phyloP scores from a whole-genome alignment of 1,140 invertebrate species.

The Leptopilina boulardi region DNA sequence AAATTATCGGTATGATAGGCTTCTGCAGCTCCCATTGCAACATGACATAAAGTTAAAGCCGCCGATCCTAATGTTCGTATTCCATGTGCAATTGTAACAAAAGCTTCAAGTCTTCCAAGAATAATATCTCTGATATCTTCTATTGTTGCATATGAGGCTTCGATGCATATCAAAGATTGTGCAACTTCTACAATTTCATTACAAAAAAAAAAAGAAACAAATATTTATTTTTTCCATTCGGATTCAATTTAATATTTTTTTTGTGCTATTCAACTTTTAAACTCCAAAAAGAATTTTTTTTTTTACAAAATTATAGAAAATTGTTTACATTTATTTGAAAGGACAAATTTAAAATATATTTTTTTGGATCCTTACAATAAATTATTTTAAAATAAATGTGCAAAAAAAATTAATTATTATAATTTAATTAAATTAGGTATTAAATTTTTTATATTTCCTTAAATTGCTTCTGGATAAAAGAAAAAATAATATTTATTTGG shows the following conservation, averaged over 20 bases:
- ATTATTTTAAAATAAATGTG: neutral
- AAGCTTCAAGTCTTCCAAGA: constrained; percentile 67
- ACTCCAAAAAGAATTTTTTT: too few species aligned
- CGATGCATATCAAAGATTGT: constrained; percentile 66
- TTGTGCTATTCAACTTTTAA: too few species aligned
- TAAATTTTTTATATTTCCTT: too few species aligned
- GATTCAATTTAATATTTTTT: too few species aligned
- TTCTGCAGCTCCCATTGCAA: constrained; percentile 84
- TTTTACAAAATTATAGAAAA: too few species aligned
- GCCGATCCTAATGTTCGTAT: constrained; percentile 86
- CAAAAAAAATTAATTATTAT: neutral
- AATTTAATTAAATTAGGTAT: too few species aligned
- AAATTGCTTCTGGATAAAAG: too few species aligned
- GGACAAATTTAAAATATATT: too few species aligned
- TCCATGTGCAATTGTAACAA: constrained; percentile 72
- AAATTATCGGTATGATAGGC: constrained; percentile 85
- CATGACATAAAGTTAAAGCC: constrained; percentile 84
- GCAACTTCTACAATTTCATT: constrained; percentile 55
- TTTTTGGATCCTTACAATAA: too few species aligned
- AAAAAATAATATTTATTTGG: too few species aligned
- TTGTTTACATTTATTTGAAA: too few species aligned
- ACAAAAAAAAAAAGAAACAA: neutral
- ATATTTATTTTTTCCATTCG: neutral
- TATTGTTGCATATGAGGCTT: constrained; percentile 68
- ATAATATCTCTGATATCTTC: constrained; percentile 63